Evolutionary conservation across 2,888 invertebrate species (phyloP).

Genomic region (Plutella xylostella): DNA sequence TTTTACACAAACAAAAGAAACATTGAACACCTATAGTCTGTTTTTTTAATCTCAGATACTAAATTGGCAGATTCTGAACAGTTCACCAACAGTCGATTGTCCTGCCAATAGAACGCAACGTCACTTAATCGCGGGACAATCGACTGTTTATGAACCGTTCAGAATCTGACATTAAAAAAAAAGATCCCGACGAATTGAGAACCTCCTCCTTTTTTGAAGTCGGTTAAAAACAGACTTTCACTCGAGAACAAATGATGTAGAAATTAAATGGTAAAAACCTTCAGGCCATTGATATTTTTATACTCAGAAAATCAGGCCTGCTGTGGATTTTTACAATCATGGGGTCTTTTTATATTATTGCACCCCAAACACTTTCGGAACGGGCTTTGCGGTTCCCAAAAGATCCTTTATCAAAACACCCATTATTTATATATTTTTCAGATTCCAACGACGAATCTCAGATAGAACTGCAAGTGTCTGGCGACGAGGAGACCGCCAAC

Average conservation of each 20-base stretch:
- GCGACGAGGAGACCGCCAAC: slow-evolving; percentile 57
- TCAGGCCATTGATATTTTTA: neutral
- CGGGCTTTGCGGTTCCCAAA: neutral
- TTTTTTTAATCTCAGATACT: neutral
- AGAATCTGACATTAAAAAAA: neutral
- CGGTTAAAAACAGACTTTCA: neutral
- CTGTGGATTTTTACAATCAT: no score
- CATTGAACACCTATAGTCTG: neutral
- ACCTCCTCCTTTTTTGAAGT: neutral
- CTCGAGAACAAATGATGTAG: neutral
- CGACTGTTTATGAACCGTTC: neutral
- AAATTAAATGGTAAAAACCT: neutral
- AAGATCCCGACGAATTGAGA: neutral
- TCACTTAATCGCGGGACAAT: no score
- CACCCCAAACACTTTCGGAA: neutral
- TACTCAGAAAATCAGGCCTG: no score
- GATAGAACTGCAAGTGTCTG: slow-evolving; percentile 54
- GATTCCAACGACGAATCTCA: slow-evolving; percentile 57
- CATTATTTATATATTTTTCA: slow-evolving; percentile 20
- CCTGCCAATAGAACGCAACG: neutral
- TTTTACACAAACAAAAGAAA: neutral
- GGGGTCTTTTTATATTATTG: no score
- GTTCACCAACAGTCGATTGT: neutral
- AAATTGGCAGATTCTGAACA: neutral
- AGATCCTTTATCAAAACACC: neutral